Base-by-base conservation (phyloP, 2,888 invertebrate genomes). In the Lypha dubia region DNA sequence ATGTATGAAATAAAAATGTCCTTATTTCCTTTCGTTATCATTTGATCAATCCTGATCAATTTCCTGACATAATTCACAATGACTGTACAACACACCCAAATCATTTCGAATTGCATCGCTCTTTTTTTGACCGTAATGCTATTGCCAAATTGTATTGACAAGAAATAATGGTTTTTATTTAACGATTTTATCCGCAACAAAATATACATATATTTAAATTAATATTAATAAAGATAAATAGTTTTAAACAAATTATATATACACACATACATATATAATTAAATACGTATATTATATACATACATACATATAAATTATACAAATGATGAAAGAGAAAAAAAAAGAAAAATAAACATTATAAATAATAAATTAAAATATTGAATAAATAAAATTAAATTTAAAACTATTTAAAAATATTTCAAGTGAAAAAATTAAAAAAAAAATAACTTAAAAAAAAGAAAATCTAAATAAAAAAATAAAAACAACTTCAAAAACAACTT, bases 331-430 rank as follows among this genome's bases (percentile, higher is more conserved):
- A 79, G 51, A 28, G 46, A 49, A 70, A 32, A 65, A 58, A 60
- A 41, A 60, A 49, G 79, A 80, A 65, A 84, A 76, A 74, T 74
- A 84, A 77, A 80, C 80, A 74, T 83, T 74, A 68, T 38, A 35
- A 79, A 63, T 75, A 65, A 65, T 65, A 58, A 82, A 79, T 65
- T 65, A 73, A 76, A 73, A 84, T 68, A 80, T 67, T 73, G 44
- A 84, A 32, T 60, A 38, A 84, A 32, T 60, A 79, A 84, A 80
- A 84, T 44, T 65, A 41, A 60, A 79, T 70, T 56, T 71, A 76
- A 65, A 79, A 81, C 81, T 74, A 84, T 81, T 76, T 80, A 80
- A 80, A 71, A 65, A 81, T 81, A 84, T 74, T 84, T 79, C 70
- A 79, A 79, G 35, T 65, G 75, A 79, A 79, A 15, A 75, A 71